Base-by-base conservation (phyloP, 2,797 vertebrate species). In the Trachurus trachurus region DNA sequence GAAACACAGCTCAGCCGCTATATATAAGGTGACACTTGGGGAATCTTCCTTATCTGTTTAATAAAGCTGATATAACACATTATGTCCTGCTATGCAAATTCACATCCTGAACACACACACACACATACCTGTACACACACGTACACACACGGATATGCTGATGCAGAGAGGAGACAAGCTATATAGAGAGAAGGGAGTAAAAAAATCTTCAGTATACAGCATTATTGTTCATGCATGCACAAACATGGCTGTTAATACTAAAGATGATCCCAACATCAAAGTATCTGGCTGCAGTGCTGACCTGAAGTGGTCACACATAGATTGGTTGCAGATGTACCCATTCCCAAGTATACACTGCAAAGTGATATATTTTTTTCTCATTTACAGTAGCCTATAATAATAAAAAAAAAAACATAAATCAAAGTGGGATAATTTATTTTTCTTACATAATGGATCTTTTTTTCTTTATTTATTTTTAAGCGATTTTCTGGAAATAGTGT, bases 61-160 rank as follows among this genome's bases (percentile, higher is more conserved):
- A 81, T 58, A 74, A 86, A 84, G 80, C 80, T 85, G 76, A 88
- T 85, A 77, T 34, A 79, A 82, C 74, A 80, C 80, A 73, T 85
- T 80, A 71, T 75, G 42, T 76, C 56, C 56, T 49, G 19, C 22
- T 53, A 37, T 78, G 50, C 72, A 88, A 82, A 85, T 76, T 53
- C 44, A 21, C 53, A 64, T 29, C 64, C 13, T 40, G 6, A 39
- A 21, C 37, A 66, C 44, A 56, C 3, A 49, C 40, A 37, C 22
- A 62, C 31, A 59, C 42, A 26, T 1, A 56, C 9, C n/a, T 3
- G 52, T 34, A 40, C 39, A 26, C 13, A 42, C 39, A 47, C 11
- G 13, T 21, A 37, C 17, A 49, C 40, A 76, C 37, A 65, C 44
- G 45, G 7, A 60, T 5, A 57, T 52, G 22, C 56, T 49, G 2